Evolutionary conservation across 30 jellyfish, hydroid and myxozoan genomes (phyloP).

Genomic region (Hydractinia symbiolongicarpus): DNA sequence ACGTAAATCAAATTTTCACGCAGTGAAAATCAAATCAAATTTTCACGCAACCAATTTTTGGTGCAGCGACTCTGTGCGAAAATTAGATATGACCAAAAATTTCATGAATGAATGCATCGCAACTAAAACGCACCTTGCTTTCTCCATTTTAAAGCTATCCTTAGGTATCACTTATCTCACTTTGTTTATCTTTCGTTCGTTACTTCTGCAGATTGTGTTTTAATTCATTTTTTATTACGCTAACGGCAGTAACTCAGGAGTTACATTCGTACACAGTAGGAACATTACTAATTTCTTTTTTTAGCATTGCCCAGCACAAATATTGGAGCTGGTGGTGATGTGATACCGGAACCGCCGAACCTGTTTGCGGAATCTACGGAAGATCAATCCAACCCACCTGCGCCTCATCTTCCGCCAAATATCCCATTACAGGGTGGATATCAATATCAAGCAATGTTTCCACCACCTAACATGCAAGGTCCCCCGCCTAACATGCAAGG

Average conservation of each 20-base stretch:
- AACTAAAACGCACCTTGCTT: too few species aligned
- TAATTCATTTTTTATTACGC: too few species aligned
- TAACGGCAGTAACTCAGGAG: too few species aligned
- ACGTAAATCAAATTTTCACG: too few species aligned
- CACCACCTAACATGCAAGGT: constrained; percentile 37
- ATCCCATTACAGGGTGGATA: constrained; percentile 16
- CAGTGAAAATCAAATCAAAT: too few species aligned
- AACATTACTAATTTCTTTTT: background rate
- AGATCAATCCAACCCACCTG: background rate
- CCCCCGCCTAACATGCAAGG: constrained; percentile 51
- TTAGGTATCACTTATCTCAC: background rate
- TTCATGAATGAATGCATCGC: too few species aligned
- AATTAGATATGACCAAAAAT: too few species aligned
- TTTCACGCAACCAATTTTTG: too few species aligned
- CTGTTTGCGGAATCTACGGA: background rate
- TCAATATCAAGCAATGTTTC: constrained; percentile 18
- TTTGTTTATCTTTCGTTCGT: background rate
- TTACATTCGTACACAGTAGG: too few species aligned
- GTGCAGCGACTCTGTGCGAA: too few species aligned
- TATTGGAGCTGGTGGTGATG: background rate
- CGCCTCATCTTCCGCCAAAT: background rate
- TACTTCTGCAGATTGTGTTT: background rate
- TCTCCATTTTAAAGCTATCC: too few species aligned
- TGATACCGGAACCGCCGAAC: constrained; percentile 22
- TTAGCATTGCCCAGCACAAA: constrained; percentile 54